Base-by-base conservation (phyloP, 2,888 invertebrate species). In the Callyntrura guangdongensis region DNA sequence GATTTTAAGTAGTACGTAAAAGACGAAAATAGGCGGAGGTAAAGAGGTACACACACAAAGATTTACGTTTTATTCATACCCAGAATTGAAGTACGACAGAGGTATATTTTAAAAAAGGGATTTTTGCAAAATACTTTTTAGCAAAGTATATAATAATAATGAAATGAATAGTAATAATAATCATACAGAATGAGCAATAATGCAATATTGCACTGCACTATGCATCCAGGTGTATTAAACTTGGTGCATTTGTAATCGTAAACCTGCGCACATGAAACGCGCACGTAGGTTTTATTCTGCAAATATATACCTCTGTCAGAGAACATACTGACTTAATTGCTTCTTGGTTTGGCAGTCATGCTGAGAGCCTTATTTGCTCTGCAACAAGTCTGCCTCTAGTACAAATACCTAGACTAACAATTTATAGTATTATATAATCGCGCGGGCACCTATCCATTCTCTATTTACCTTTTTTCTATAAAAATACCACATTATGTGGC, bases 341-440 rank as follows among this genome's bases (percentile, higher is more conserved):
- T 92, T 82, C 84, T 91, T 92, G 92, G 92, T 92, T 92, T 92
- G 89, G 91, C 92, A 92, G 91, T 86, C 92, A 92, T 89, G 91
- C 92, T 85, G 84, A 90, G 83, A 92, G 27, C 89, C 91, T 74
- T 90, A 79, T 86, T 90, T 90, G 27, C 69, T 59, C 47, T 45
- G 17, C 2, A 72, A 20, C 72, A 72, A 45, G 72, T 17, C 8
- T 64, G 25, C 12, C 25, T 64, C 17, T 9, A 36, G 20, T 17
- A 22, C 25, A 9, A 59, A n/a, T 67, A 27, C 27, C 27, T 67
- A 67, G n/a, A 14, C 25, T 25, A 25, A 27, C 25, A 67, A 67
- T 9, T 4, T 25, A 56, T 14, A 6, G n/a, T 25, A 25, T 64
- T 64, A 59, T 74, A n/a, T n/a, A n/a, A n/a, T n/a, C n/a, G n/a